These are phyloP conservation scores for Dioctria rufipes DNA, from an alignment of 2,888 invertebrate species.

Conservation along the genomic window DNA sequence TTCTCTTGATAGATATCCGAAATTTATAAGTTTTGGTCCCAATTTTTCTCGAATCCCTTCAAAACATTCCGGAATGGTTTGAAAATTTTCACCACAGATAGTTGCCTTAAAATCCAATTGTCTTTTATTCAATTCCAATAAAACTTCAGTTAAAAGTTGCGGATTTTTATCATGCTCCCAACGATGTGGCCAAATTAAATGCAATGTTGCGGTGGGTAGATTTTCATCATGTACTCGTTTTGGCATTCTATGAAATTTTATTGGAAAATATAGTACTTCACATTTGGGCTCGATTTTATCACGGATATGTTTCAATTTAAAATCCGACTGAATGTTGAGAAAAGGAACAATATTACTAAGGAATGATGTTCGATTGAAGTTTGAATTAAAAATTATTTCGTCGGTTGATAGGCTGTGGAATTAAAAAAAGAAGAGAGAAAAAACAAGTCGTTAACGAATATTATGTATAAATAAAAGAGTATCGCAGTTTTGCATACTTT, in stretches of 20 bases:
- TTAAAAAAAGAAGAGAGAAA: background rate
- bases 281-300: constrained; percentile 76
- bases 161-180: constrained; percentile 87
- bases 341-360: constrained; percentile 75
- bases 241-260: constrained; percentile 72
- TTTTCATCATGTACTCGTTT: constrained; percentile 61
- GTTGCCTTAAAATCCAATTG: constrained; percentile 74
- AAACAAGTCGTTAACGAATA: background rate
- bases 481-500: constrained; percentile 60
- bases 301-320: constrained; percentile 74
- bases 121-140: constrained; percentile 72
- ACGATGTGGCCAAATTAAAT: constrained; percentile 83
- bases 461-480: background rate
- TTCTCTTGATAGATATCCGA: constrained; percentile 75
- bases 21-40: constrained; percentile 73
- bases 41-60: constrained; percentile 72
- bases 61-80: constrained; percentile 76
- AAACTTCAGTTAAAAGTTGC: constrained; percentile 75
- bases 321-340: constrained; percentile 78
- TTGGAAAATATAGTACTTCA: constrained; percentile 77
- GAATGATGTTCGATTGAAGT: constrained; percentile 80
- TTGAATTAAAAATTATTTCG: constrained; percentile 79
- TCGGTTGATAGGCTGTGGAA: constrained; percentile 77
- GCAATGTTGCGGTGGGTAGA: constrained; percentile 67
- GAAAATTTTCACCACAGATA: constrained; percentile 77